Percentiles rank a stretch among this genome's conserved stretches.
Conservation (phyloP, 2,113 vertebrate genomes). For the Tringa solitaria region DNA sequence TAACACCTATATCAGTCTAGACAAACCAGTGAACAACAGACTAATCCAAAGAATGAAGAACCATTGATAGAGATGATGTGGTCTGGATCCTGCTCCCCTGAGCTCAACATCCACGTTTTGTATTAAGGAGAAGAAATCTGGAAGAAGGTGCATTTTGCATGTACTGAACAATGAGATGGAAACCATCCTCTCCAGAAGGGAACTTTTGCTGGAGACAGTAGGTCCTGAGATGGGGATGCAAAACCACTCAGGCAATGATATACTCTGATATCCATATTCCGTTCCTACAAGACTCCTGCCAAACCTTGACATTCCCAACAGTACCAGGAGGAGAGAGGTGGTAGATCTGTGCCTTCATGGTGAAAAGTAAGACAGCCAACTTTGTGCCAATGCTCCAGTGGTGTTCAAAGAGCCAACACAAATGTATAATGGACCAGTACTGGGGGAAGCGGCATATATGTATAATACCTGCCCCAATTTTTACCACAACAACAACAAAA, state of each 20-base stretch:
- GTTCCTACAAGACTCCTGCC: not conserved
- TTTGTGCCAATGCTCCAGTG: not conserved
- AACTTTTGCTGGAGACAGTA: not conserved
- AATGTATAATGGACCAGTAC: not conserved
- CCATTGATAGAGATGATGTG: not conserved
- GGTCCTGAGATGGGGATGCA: not conserved
- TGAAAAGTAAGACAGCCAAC: not conserved
- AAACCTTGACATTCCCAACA: not conserved
- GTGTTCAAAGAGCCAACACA: not conserved
- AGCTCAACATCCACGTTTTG: not conserved
- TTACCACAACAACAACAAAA: not conserved
- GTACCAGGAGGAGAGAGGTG: not conserved
- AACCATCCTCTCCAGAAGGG: not conserved
- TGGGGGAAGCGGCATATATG: not conserved
- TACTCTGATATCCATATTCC: not conserved
- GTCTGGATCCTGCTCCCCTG: not conserved
- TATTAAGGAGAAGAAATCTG: not conserved
- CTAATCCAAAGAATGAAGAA: not conserved
- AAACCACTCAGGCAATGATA: not conserved
- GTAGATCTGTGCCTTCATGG: not conserved
- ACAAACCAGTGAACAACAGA: not conserved
- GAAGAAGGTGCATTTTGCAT: not conserved
- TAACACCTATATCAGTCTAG: not conserved
- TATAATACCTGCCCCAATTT: not conserved
- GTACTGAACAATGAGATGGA: not conserved